A percentile compares a stretch with the other conserved stretches of the same genome.
These are phyloP conservation scores for Falco rusticolus DNA, from an alignment of 2,797 vertebrate species.

Conservation along the genomic window DNA sequence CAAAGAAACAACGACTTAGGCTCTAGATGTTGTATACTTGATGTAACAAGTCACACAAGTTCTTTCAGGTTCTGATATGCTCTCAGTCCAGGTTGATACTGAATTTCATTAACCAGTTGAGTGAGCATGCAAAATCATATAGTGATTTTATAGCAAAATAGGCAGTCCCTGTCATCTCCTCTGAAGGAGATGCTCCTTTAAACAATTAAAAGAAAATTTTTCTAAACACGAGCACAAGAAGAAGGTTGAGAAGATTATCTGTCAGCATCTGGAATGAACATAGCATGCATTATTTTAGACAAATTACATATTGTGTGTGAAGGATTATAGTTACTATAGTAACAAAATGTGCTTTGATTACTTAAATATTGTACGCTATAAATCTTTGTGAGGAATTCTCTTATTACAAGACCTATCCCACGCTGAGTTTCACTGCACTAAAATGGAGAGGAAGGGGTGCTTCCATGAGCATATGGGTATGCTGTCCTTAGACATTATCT, in stretches of 20 bases:
- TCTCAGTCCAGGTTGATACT: background rate
- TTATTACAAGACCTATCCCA: background rate
- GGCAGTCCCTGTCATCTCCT: background rate
- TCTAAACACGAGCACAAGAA: background rate
- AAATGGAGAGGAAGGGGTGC: background rate
- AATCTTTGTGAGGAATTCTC: background rate
- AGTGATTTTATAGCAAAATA: background rate
- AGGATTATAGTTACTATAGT: background rate
- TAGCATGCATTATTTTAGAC: background rate
- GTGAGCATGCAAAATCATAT: background rate
- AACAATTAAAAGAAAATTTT: background rate
- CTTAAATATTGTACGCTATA: background rate
- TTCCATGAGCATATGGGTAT: background rate
- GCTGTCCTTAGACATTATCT: background rate
- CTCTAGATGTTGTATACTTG: background rate
- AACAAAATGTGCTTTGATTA: constrained; percentile 1
- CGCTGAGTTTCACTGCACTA: background rate
- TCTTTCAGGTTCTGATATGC: background rate
- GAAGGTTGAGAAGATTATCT: background rate
- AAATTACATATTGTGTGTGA: background rate
- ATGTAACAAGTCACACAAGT: background rate
- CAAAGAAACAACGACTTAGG: background rate
- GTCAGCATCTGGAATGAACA: background rate
- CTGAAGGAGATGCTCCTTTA: background rate
- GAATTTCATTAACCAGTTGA: background rate